These are phyloP conservation scores for Phytoseiulus persimilis DNA, from an alignment of 2,888 invertebrate genomes.

Conservation along the genomic window DNA sequence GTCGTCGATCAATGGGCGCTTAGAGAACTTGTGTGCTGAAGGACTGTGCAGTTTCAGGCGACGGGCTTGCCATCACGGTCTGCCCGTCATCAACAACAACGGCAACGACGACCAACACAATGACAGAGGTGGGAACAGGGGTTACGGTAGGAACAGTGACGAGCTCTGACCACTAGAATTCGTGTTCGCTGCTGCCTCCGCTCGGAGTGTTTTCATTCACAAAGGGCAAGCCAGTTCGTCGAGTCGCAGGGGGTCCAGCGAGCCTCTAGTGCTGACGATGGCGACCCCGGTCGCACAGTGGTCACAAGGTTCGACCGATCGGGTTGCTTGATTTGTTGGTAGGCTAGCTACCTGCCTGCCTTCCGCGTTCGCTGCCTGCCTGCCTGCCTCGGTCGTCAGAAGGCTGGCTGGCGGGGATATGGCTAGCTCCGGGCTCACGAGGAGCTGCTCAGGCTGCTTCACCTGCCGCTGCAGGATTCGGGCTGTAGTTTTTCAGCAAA, in stretches of 20 bases:
- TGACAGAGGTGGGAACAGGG: background rate
- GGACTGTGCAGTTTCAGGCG: conserved; percentile 5
- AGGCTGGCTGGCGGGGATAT: background rate
- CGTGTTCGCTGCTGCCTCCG: background rate
- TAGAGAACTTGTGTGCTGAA: conserved; percentile 5
- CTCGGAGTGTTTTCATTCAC: background rate
- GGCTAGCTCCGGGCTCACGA: background rate
- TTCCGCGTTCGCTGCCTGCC: background rate
- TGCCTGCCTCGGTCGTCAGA: background rate
- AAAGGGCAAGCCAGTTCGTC: background rate
- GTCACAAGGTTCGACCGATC: background rate
- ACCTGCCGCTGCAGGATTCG: background rate
- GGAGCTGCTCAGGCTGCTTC: background rate
- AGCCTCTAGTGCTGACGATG: background rate
- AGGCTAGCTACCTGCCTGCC: no score
- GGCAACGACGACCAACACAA: background rate
- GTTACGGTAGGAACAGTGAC: background rate
- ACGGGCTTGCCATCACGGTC: background rate
- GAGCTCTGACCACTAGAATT: background rate
- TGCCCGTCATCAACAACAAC: background rate
- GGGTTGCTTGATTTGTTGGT: background rate
- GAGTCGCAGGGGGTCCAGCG: background rate
- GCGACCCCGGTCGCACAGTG: background rate
- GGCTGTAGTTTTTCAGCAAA: background rate
- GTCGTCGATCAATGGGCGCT: conserved; percentile 5